Conservation (phyloP, 2,888 invertebrate species). For the Fragum whitleyi region DNA sequence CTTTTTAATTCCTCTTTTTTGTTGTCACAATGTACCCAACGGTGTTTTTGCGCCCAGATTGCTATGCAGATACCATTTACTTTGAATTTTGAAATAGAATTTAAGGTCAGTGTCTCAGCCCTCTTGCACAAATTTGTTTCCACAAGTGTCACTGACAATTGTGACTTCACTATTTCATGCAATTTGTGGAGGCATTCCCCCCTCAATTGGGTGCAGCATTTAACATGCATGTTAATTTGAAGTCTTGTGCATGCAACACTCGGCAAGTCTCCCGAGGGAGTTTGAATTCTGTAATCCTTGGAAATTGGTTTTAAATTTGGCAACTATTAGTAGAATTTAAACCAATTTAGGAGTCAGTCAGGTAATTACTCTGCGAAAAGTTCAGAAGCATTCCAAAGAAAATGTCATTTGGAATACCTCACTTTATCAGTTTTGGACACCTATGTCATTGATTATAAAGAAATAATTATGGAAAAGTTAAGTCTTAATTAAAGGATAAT, state of each 20-base stretch:
- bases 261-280: conserved; percentile 7
- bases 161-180: not conserved
- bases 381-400: conserved; percentile 9
- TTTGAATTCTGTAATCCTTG: conserved; percentile 25
- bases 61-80: too few relatives aligned
- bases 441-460: conserved; percentile 14
- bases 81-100: too few relatives aligned
- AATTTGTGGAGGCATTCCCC: not conserved
- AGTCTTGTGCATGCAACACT: conserved; percentile 16
- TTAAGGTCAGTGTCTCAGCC: too few relatives aligned
- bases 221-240: conserved; percentile 26
- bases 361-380: conserved; percentile 19
- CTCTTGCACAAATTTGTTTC: too few relatives aligned
- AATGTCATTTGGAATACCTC: conserved; percentile 18
- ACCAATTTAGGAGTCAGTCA: conserved; percentile 27
- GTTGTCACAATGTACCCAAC: too few relatives aligned
- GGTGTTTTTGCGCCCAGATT: too few relatives aligned
- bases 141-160: too few relatives aligned
- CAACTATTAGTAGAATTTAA: conserved; percentile 33
- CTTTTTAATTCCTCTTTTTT: too few relatives aligned
- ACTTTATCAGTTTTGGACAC: conserved; percentile 21
- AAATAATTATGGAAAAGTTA: conserved; percentile 15
- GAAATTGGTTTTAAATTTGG: conserved; percentile 40
- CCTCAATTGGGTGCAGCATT: conserved; percentile 9
- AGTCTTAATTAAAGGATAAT: conserved; percentile 15